Base-by-base conservation (phyloP, 2,113 vertebrate genomes). In the Callocephalon fimbriatum region DNA sequence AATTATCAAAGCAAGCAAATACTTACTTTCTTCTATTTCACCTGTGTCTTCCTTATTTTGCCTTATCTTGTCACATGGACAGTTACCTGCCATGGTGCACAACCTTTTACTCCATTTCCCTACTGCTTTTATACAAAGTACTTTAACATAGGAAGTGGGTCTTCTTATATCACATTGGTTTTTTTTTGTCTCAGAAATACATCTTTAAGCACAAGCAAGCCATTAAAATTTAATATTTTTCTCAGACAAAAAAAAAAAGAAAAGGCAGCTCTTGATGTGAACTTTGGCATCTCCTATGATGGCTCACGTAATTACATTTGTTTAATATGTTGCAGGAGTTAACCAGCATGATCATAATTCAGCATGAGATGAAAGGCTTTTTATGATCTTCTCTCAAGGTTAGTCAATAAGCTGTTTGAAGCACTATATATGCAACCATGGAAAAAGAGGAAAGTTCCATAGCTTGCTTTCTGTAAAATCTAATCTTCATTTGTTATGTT, bases 401-500 rank as follows among this genome's bases (percentile, higher is more conserved):
- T 83, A 83, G 66, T 92, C 85, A 93, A 83, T 88, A 95, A 91
- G 27, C 40, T 92, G 48, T 90, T 59, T 83, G 88, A 94, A 83
- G 40, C 66, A 62, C 26, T 73, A 48, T 85, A 42, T 61, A 32
- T 79, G 58, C n/a, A 94, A 63, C 37, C 54, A 50, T 14, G 10
- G 42, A 83, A 83, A 78, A 93, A 95, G 6, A 82, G 31, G 7
- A 54, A 62, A 7, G 14, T 71, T 91, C 20, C 22, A 37, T 44
- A 31, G 31, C 22, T 88, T 91, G 50, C 25, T 70, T 91, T 76
- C 38, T 74, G 23, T 29, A 90, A 90, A 88, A 80, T 74, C 6
- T 58, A 72, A 54, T 8, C 1, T 44, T 77, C 14, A 14, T 86
- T 90, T 90, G 50, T 94, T 86, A 54, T 62, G 42, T 80, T 91